Evolutionary conservation across 1,140 invertebrate species (phyloP).

Genomic region (Papilio xuthus): DNA sequence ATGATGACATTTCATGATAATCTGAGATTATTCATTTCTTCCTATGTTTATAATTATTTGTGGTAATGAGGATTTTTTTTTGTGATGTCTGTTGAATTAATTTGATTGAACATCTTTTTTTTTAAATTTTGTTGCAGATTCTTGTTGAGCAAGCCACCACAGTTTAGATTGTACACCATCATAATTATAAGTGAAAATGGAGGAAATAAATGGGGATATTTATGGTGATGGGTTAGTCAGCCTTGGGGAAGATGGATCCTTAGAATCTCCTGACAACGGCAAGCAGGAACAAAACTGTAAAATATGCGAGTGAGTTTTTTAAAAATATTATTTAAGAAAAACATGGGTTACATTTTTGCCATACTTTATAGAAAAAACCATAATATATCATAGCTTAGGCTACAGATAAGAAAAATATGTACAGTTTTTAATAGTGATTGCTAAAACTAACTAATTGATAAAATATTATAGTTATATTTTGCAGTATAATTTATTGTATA

Average conservation of each 20-base stretch:
- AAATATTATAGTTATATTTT: too few species aligned
- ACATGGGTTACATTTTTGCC: not conserved
- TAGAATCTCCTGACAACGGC: conserved; percentile 77
- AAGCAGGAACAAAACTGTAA: conserved; percentile 81
- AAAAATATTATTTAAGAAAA: not conserved
- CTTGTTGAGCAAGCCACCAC: conserved; percentile 71
- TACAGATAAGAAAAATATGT: not conserved
- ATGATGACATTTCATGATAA: conserved; percentile 2
- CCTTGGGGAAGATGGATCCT: conserved; percentile 79
- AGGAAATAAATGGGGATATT: conserved; percentile 81
- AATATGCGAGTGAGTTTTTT: conserved; percentile 80
- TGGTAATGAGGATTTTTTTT: not conserved
- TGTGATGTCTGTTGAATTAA: not conserved
- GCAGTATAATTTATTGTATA: not conserved
- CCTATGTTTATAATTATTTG: not conserved
- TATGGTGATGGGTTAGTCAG: conserved; percentile 78
- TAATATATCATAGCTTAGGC: not conserved
- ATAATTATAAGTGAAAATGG: conserved; percentile 80
- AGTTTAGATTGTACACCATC: conserved; percentile 73
- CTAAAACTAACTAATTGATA: not conserved
- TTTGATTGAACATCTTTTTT: conserved; percentile 10
- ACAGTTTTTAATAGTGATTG: not conserved
- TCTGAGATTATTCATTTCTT: conserved; percentile 5
- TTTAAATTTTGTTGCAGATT: conserved; percentile 66
- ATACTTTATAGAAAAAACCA: not conserved